These are phyloP conservation scores for Hydropsyche betteni DNA, from an alignment of 2,888 invertebrate genomes.

Conservation along the genomic window DNA sequence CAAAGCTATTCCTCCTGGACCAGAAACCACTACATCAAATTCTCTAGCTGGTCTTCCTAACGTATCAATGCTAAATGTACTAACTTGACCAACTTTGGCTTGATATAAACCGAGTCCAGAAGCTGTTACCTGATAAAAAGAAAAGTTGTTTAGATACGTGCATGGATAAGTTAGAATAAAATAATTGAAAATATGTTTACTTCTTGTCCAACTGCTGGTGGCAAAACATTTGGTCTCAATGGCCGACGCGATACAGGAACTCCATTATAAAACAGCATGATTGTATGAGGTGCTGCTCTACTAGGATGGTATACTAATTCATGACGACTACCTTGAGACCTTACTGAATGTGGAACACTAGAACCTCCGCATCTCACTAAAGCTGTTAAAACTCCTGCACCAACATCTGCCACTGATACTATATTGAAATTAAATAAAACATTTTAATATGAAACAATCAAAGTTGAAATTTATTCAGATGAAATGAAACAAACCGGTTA, in stretches of 20 bases:
- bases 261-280: constrained; percentile 87
- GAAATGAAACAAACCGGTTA: constrained; percentile 68
- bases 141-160: no score
- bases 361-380: constrained; percentile 82
- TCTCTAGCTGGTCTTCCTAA: constrained; percentile 85
- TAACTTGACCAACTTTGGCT: constrained; percentile 81
- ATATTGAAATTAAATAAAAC: constrained; percentile 50
- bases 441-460: background rate
- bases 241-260: constrained; percentile 72
- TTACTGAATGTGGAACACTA: constrained; percentile 83
- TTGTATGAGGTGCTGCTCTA: constrained; percentile 85
- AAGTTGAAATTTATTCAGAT: background rate
- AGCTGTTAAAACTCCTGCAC: constrained; percentile 84
- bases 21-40: constrained; percentile 90
- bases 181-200: constrained; percentile 55
- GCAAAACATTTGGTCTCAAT: constrained; percentile 66
- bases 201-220: constrained; percentile 76
- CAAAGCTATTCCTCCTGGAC: constrained; percentile 80
- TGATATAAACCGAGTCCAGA: constrained; percentile 87
- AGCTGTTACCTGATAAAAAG: constrained; percentile 66
- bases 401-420: constrained; percentile 82
- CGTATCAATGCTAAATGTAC: constrained; percentile 90
- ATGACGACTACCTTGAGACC: constrained; percentile 79
- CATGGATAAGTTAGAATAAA: background rate
- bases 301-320: constrained; percentile 90